phyloP scores from a whole-genome alignment of 2,113 vertebrate genomes.

The Tapirus terrestris region DNA sequence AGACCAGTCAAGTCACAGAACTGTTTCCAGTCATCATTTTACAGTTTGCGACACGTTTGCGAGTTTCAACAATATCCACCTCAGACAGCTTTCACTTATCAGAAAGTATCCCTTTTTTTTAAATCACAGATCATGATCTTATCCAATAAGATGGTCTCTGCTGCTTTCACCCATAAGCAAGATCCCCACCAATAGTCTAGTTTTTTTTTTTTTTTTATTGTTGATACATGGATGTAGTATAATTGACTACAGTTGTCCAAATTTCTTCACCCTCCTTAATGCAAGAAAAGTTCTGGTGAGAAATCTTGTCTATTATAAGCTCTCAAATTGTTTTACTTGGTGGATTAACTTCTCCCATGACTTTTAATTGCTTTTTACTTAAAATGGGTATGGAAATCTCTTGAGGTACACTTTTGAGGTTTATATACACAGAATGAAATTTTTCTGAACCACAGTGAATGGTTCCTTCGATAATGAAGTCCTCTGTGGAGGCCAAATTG shows the following conservation, averaged over 20 bases:
- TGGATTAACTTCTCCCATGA: not conserved
- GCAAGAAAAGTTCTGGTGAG: not conserved
- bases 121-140: not conserved
- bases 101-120: too few relatives aligned
- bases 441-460: not conserved
- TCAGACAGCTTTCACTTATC: not conserved
- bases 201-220: not conserved
- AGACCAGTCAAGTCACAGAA: not conserved
- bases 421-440: not conserved
- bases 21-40: not conserved
- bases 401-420: not conserved
- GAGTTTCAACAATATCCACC: not conserved
- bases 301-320: not conserved
- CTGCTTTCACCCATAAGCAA: not conserved
- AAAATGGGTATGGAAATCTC: not conserved
- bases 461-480: not conserved
- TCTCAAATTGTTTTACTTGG: not conserved
- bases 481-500: not conserved
- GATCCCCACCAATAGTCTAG: not conserved
- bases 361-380: not conserved
- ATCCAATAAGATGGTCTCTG: not conserved
- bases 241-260: not conserved
- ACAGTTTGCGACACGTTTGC: not conserved
- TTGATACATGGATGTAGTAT: fast-evolving
- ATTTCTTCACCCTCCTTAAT: not conserved